Conservation (phyloP, 2,888 invertebrate species). For the Patella ulyssiponensis region DNA sequence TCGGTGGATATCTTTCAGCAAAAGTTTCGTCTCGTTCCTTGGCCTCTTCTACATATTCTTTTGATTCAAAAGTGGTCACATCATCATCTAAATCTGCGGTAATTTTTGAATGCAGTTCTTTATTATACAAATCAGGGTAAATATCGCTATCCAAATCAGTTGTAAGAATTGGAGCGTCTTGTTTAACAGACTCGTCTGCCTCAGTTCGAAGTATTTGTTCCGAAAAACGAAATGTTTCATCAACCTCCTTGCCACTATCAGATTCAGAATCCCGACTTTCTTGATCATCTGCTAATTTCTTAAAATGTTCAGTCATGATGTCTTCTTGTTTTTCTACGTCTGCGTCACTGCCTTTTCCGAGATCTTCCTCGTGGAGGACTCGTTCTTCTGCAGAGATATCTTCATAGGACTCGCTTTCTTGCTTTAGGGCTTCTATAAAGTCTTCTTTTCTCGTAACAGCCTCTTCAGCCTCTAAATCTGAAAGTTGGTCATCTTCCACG, state of each 20-base stretch:
- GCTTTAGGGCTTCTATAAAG: conserved; percentile 18
- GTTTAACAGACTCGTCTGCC: too few relatives aligned
- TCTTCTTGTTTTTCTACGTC: conserved; percentile 17
- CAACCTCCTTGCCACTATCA: too few relatives aligned
- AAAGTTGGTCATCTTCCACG: conserved; percentile 25
- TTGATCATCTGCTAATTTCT: not conserved
- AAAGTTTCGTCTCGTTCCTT: not conserved
- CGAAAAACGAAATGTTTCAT: too few relatives aligned
- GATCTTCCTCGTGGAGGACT: conserved; percentile 20
- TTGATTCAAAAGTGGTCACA: not conserved
- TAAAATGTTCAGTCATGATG: not conserved
- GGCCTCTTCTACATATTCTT: conserved; percentile 11
- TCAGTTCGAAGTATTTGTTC: too few relatives aligned
- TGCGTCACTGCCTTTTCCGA: conserved; percentile 8
- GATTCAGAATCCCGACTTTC: not conserved
- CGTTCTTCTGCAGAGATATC: conserved; percentile 15
- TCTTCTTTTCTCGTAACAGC: not conserved
- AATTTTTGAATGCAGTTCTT: not conserved
- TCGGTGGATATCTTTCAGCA: conserved; percentile 16
- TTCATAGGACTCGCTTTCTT: conserved; percentile 16
- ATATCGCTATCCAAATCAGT: too few relatives aligned
- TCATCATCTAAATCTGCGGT: not conserved
- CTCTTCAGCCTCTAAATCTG: not conserved
- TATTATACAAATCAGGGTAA: not conserved
- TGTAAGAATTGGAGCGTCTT: too few relatives aligned